Conservation (phyloP, 2,113 vertebrate genomes). For the Phylloscopus whistleri region DNA sequence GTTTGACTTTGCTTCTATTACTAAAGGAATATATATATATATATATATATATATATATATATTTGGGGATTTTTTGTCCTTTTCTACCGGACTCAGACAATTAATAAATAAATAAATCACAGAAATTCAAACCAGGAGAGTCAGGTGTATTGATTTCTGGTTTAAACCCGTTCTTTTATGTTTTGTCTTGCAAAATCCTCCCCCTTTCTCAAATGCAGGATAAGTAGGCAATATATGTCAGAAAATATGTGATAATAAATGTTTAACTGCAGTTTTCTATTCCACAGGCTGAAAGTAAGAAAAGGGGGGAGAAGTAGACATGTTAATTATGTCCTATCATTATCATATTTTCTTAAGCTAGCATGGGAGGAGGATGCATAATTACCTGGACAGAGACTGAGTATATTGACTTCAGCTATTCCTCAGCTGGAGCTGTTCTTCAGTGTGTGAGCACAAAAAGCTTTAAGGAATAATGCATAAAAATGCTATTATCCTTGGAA, state of each 20-base stretch:
- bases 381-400: neutral
- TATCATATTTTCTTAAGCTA: neutral
- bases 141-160: neutral
- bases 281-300: neutral
- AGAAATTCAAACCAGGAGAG: neutral
- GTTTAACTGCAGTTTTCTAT: neutral
- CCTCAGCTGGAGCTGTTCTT: slow-evolving; percentile 9
- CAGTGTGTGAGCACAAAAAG: neutral
- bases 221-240: neutral
- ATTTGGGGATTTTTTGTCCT: neutral
- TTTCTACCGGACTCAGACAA: neutral
- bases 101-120: neutral
- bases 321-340: neutral
- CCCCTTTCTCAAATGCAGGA: neutral
- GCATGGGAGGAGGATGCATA: neutral
- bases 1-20: neutral
- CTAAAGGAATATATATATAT: no score
- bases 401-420: neutral
- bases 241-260: neutral
- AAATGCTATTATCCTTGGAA: slow-evolving; percentile 25
- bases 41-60: no score
- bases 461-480: slow-evolving; percentile 26
- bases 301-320: neutral
- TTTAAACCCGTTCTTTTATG: neutral
- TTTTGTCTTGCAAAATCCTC: slow-evolving; percentile 17